These are phyloP conservation scores for Eremobia ochroleuca DNA, from an alignment of 2,888 invertebrate genomes.

Conservation along the genomic window DNA sequence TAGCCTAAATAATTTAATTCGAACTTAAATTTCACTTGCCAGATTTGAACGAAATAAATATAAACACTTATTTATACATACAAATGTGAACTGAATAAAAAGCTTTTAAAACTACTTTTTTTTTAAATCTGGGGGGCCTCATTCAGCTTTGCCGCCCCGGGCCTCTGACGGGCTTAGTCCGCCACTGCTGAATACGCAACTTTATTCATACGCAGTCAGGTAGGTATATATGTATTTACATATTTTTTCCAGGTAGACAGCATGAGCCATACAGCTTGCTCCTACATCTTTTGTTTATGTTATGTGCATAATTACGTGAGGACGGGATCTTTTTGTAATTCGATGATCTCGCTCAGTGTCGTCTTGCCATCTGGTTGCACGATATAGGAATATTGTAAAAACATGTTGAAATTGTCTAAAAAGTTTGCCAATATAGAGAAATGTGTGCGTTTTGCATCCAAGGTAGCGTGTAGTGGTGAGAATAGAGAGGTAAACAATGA, in stretches of 20 bases:
- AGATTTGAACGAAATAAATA: too few relatives aligned
- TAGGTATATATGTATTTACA: slow-evolving; percentile 22
- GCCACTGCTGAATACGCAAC: background rate
- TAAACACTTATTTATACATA: too few relatives aligned
- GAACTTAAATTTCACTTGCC: too few relatives aligned
- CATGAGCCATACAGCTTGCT: slow-evolving; percentile 32
- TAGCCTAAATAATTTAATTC: too few relatives aligned
- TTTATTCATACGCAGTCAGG: slow-evolving; percentile 9
- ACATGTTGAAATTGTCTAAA: slow-evolving; percentile 65
- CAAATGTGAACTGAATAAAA: too few relatives aligned
- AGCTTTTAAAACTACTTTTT: too few relatives aligned
- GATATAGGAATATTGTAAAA: slow-evolving; percentile 41
- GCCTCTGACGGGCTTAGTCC: too few relatives aligned
- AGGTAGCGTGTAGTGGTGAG: slow-evolving; percentile 24
- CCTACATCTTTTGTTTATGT: slow-evolving; percentile 65
- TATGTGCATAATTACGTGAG: slow-evolving; percentile 83
- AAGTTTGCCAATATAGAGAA: slow-evolving; percentile 30
- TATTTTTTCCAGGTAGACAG: slow-evolving; percentile 38
- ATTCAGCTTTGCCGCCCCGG: too few relatives aligned
- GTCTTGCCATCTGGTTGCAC: slow-evolving; percentile 63
- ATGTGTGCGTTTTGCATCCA: slow-evolving; percentile 34
- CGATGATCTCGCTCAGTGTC: slow-evolving; percentile 74
- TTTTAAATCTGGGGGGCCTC: too few relatives aligned
- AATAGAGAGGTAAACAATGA: slow-evolving; percentile 26
- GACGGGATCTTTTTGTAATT: slow-evolving; percentile 74